Conservation (phyloP, 2,113 vertebrate species). For the Callopanchax toddi region DNA sequence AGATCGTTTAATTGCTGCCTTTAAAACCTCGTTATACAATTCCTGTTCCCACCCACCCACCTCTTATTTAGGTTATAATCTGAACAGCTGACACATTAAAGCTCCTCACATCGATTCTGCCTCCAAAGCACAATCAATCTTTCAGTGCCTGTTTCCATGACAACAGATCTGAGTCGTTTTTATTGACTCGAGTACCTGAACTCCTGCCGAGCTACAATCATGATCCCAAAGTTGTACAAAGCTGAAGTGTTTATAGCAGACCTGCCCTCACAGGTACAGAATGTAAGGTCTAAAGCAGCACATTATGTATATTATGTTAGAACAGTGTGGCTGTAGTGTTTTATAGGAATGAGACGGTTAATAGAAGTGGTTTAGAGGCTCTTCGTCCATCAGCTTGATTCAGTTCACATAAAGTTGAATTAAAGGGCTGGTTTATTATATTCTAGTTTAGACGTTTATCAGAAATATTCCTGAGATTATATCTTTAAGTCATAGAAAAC, state of each 20-base stretch:
- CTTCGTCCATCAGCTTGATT: too few species aligned
- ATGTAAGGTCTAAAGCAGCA: constrained; percentile 45
- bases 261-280: constrained; percentile 1
- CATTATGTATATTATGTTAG: constrained; percentile 50
- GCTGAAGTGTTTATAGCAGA: constrained; percentile 14
- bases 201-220: constrained; percentile 26
- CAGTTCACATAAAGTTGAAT: too few species aligned
- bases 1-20: too few species aligned
- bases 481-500: too few species aligned
- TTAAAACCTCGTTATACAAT: too few species aligned
- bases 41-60: too few species aligned
- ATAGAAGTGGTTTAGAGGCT: neutral
- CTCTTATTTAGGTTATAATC: neutral
- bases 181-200: constrained; percentile 7
- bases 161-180: constrained; percentile 12
- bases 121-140: constrained; percentile 62
- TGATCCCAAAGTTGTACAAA: constrained; percentile 42
- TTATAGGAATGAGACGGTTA: constrained; percentile 34
- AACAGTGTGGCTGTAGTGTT: constrained; percentile 63
- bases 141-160: constrained; percentile 56
- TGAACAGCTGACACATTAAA: neutral
- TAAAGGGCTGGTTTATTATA: too few species aligned
- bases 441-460: too few species aligned
- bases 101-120: neutral
- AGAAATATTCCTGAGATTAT: too few species aligned